phyloP scores from a whole-genome alignment of 2,888 invertebrate genomes.

The Campoplex capitator region DNA sequence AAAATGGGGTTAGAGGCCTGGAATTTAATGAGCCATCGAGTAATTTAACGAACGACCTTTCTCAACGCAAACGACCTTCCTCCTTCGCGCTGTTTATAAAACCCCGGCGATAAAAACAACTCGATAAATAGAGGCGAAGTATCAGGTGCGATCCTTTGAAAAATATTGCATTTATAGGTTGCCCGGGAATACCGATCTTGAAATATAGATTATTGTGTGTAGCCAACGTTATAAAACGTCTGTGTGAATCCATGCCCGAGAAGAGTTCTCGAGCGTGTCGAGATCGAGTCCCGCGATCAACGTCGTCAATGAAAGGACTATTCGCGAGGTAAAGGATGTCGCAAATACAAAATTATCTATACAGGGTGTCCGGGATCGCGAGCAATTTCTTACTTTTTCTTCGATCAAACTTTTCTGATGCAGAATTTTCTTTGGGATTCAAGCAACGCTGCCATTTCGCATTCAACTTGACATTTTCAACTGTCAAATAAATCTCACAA shows the following conservation, averaged over 20 bases:
- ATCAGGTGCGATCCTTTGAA: not conserved
- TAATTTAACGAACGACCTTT: constrained; percentile 30
- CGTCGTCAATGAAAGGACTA: constrained; percentile 58
- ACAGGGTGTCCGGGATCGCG: not conserved
- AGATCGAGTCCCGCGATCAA: constrained; percentile 61
- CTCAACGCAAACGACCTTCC: constrained; percentile 19
- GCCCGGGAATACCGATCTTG: constrained; percentile 17
- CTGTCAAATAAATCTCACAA: too few relatives aligned
- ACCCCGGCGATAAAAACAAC: not conserved
- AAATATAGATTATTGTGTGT: not conserved
- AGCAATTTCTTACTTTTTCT: too few relatives aligned
- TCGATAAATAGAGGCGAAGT: constrained; percentile 19
- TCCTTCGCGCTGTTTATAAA: not conserved
- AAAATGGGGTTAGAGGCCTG: not conserved
- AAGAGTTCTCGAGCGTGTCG: constrained; percentile 65
- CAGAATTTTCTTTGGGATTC: not conserved
- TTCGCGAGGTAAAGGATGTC: constrained; percentile 64
- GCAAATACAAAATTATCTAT: constrained; percentile 30
- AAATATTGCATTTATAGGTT: not conserved
- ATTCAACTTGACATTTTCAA: too few relatives aligned
- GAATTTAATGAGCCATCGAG: constrained; percentile 1
- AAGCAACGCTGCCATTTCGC: too few relatives aligned
- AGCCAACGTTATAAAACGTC: not conserved
- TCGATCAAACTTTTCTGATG: not conserved
- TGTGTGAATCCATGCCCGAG: constrained; percentile 60